Evolutionary conservation across 1,140 invertebrate genomes (phyloP).

Genomic region (Zaprionus taronus): DNA sequence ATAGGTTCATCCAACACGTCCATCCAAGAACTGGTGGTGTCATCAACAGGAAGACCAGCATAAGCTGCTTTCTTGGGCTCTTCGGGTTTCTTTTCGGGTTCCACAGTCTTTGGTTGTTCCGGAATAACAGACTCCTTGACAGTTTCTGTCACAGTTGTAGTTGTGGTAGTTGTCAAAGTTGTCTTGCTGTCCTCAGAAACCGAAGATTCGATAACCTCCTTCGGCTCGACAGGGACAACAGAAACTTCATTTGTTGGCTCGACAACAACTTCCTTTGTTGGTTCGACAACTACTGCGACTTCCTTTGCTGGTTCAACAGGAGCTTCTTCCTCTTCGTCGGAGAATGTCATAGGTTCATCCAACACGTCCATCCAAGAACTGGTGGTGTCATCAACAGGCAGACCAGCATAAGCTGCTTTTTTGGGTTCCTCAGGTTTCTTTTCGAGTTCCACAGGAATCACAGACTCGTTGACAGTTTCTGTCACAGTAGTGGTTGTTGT

Average conservation of each 20-base stretch:
- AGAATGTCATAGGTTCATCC: slow-evolving; percentile 85
- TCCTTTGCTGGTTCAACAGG: background rate
- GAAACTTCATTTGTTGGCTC: background rate
- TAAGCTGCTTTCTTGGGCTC: background rate
- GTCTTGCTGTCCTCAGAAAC: background rate
- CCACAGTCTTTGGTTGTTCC: background rate
- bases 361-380: slow-evolving; percentile 83
- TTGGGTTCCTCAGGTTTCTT: slow-evolving; percentile 32
- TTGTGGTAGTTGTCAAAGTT: background rate
- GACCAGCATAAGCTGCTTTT: slow-evolving; percentile 60
- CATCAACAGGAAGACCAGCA: background rate
- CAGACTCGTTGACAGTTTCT: slow-evolving; percentile 1
- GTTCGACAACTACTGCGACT: background rate
- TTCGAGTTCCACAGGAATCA: slow-evolving; percentile 12
- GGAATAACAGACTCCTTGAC: background rate
- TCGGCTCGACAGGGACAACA: background rate
- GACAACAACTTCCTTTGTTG: background rate
- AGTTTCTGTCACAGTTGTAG: background rate
- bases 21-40: background rate
- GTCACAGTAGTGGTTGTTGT: slow-evolving; percentile 4
- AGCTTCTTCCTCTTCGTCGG: slow-evolving; percentile 83
- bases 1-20: background rate
- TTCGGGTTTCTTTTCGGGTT: background rate
- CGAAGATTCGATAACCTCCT: background rate
- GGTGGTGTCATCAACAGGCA: slow-evolving; percentile 70